Conservation (phyloP, 1,140 invertebrate genomes). For the Brachionus sp. region DNA sequence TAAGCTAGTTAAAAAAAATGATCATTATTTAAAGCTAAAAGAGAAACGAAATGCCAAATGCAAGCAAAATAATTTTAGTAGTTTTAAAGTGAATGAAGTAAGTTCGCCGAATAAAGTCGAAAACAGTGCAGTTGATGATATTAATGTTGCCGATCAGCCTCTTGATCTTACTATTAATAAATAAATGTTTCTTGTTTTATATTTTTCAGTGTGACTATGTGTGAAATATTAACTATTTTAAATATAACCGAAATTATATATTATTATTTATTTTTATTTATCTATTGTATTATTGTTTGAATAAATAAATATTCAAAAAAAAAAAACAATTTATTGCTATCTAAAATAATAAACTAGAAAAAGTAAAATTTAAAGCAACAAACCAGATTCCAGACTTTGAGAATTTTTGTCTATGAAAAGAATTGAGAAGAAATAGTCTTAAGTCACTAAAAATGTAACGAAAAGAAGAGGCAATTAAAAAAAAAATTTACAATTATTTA, state of each 20-base stretch:
- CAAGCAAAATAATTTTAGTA: conserved; percentile 16
- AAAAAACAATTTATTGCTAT: no score
- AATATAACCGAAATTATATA: neutral
- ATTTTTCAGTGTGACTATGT: neutral
- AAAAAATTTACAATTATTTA: no score
- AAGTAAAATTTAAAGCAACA: no score
- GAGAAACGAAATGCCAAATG: neutral
- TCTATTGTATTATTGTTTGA: neutral
- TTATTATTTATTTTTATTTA: neutral
- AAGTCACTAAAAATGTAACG: no score
- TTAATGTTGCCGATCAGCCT: neutral
- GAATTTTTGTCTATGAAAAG: no score
- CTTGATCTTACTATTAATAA: conserved; percentile 15
- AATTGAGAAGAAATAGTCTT: no score
- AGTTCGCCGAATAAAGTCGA: neutral
- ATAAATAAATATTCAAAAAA: no score
- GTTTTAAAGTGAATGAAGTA: neutral
- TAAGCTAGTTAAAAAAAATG: conserved; percentile 9
- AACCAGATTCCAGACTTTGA: no score
- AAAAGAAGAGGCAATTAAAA: no score
- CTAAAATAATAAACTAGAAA: no score
- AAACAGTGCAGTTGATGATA: neutral
- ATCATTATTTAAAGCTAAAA: conserved; percentile 12
- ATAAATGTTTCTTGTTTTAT: conserved; percentile 1
- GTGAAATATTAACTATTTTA: neutral